Conservation (phyloP, 2,797 vertebrate genomes). For the Chlorospingus flavigularis region DNA sequence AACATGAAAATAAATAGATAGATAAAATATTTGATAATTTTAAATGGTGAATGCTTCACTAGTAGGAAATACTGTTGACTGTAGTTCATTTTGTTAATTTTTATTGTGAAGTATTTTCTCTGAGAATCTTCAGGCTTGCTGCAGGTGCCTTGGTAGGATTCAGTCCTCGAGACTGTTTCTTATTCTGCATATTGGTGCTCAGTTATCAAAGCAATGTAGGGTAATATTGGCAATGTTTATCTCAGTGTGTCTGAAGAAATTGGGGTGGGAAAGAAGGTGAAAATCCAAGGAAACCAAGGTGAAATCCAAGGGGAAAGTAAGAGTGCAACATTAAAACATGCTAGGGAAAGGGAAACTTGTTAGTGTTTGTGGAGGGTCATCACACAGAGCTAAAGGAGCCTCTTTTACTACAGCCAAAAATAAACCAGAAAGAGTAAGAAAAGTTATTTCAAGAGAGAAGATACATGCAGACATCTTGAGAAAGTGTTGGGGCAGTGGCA, state of each 20-base stretch:
- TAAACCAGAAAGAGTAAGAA: not conserved
- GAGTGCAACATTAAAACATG: not conserved
- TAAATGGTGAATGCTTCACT: not conserved
- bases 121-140: not conserved
- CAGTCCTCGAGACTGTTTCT: not conserved
- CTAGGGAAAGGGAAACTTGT: not conserved
- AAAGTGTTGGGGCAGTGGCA: not conserved
- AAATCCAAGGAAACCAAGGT: not conserved
- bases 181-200: not conserved
- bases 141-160: not conserved
- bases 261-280: not conserved
- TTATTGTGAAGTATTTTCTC: not conserved
- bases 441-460: not conserved
- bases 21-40: not conserved
- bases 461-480: not conserved
- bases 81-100: not conserved
- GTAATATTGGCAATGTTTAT: not conserved
- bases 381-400: not conserved
- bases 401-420: not conserved
- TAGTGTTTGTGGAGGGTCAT: not conserved
- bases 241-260: not conserved
- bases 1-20: not conserved
- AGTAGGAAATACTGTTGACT: not conserved
- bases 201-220: not conserved
- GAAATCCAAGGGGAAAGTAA: not conserved